Evolutionary conservation across 2,888 invertebrate genomes (phyloP).

Genomic region (Noctuana brunneofusca): DNA sequence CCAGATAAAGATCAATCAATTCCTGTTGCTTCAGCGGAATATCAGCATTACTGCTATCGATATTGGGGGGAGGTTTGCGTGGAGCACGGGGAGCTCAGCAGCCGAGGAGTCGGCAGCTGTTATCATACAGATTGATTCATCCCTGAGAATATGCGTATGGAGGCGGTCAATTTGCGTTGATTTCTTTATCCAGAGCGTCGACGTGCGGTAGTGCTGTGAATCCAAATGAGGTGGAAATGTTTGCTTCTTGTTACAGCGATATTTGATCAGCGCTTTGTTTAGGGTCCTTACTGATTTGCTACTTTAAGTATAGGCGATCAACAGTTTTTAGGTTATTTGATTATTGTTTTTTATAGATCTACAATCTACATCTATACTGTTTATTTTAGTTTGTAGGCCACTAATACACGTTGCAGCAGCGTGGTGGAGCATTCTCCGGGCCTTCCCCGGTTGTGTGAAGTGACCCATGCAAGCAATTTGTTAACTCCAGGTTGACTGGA

Average conservation of each 20-base stretch:
- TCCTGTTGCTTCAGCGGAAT: constrained; percentile 4
- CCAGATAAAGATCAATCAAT: constrained; percentile 1
- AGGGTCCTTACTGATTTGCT: too few relatives aligned
- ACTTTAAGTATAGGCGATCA: too few relatives aligned
- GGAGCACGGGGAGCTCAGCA: background rate
- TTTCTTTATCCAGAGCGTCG: constrained; percentile 66
- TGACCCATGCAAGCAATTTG: too few relatives aligned
- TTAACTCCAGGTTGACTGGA: too few relatives aligned
- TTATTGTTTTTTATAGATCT: too few relatives aligned
- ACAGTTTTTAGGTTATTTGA: too few relatives aligned
- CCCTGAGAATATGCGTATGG: constrained; percentile 54
- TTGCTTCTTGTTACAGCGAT: background rate
- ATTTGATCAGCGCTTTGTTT: background rate
- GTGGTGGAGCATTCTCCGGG: too few relatives aligned
- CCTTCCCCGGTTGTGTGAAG: too few relatives aligned
- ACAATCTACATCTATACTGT: too few relatives aligned
- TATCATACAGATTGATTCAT: constrained; percentile 64
- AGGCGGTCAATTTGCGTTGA: constrained; percentile 66
- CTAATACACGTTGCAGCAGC: too few relatives aligned
- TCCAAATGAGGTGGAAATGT: constrained; percentile 50
- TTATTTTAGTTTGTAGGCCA: too few relatives aligned
- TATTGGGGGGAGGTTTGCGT: background rate
- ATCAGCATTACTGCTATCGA: background rate
- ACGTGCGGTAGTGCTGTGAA: constrained; percentile 51
- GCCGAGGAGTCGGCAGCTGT: constrained; percentile 37